These are phyloP conservation scores for Papilio polytes DNA, from an alignment of 1,140 invertebrate genomes.

Conservation along the genomic window DNA sequence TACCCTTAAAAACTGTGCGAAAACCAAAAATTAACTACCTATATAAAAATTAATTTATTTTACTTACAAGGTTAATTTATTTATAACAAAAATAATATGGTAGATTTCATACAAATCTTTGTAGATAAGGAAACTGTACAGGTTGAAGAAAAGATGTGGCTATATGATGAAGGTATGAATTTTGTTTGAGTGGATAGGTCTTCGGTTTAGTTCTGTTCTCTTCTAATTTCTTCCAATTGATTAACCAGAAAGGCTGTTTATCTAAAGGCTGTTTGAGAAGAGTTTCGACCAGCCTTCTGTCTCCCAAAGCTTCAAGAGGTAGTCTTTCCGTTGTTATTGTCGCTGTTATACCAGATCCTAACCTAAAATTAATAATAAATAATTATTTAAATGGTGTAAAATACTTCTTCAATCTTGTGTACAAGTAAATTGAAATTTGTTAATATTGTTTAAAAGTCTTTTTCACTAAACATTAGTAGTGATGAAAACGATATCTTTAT, in stretches of 20 bases:
- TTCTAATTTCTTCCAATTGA: constrained; percentile 71
- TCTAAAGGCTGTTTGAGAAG: constrained; percentile 74
- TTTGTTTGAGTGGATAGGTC: constrained; percentile 55
- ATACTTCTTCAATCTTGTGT: not conserved
- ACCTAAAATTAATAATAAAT: not conserved
- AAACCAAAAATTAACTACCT: too few species aligned
- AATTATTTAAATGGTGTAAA: not conserved
- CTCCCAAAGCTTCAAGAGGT: constrained; percentile 77
- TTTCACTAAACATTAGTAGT: too few species aligned
- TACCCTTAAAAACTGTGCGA: too few species aligned
- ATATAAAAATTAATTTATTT: not conserved
- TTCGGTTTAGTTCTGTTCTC: constrained; percentile 53
- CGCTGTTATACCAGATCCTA: not conserved
- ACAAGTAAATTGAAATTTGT: not conserved
- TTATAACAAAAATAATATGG: too few species aligned
- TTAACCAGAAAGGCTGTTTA: constrained; percentile 82
- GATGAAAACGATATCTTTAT: too few species aligned
- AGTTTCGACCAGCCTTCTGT: constrained; percentile 72
- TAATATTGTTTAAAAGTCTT: too few species aligned
- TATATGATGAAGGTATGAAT: constrained; percentile 29
- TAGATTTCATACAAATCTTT: not conserved
- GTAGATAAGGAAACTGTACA: not conserved
- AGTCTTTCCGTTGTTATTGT: constrained; percentile 49
- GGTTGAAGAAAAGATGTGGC: constrained; percentile 34
- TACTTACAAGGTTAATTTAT: too few species aligned